phyloP scores from a whole-genome alignment of 2,888 invertebrate species.

The Callyntrura sp. region DNA sequence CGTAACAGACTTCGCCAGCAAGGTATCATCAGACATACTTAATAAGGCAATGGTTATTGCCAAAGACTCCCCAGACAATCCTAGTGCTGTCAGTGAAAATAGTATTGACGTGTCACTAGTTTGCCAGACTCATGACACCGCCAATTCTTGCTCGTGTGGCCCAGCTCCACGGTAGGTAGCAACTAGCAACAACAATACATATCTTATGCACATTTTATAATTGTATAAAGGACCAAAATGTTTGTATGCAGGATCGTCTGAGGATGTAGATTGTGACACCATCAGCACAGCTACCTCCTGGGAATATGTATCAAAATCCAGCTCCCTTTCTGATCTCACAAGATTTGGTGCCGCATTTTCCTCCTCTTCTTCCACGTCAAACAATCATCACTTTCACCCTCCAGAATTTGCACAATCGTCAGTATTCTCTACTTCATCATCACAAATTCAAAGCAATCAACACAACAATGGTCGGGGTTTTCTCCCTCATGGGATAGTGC shows the following conservation, averaged over 20 bases:
- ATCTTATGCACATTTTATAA: background rate
- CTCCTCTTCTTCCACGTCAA: conserved; percentile 18
- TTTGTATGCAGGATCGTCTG: conserved; percentile 65
- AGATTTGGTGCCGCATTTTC: conserved; percentile 51
- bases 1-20: conserved; percentile 80
- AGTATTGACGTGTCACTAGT: conserved; percentile 45
- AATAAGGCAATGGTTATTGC: conserved; percentile 83
- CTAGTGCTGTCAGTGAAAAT: conserved; percentile 44
- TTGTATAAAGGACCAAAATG: too few relatives aligned
- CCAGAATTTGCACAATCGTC: conserved; percentile 4
- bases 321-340: conserved; percentile 77
- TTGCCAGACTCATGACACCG: conserved; percentile 70
- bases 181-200: too few relatives aligned
- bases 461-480: conserved; percentile 32
- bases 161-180: conserved; percentile 79
- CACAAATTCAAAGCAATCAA: conserved; percentile 5
- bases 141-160: conserved; percentile 77
- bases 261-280: conserved; percentile 54
- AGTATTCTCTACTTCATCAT: background rate
- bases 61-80: conserved; percentile 75
- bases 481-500: conserved; percentile 57
- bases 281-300: conserved; percentile 80
- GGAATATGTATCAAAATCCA: conserved; percentile 81
- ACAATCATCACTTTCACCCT: conserved; percentile 24
- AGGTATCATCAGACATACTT: conserved; percentile 81